phyloP scores from a whole-genome alignment of 2,113 vertebrate genomes.

The Rissa tridactyla region DNA sequence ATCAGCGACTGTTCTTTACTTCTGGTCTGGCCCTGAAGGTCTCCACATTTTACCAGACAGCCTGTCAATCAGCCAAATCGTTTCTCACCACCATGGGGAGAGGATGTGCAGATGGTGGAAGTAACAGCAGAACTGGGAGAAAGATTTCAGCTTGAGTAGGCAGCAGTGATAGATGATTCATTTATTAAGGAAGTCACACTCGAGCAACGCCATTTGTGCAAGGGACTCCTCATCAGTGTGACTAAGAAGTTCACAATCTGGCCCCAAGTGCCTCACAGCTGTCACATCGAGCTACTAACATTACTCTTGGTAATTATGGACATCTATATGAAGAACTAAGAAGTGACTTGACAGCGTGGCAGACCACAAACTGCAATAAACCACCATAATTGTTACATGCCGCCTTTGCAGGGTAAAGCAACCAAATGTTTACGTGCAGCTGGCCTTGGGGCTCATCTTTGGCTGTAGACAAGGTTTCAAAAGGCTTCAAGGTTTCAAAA shows the following conservation, averaged over 20 bases:
- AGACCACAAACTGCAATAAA: neutral
- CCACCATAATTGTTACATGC: rapidly evolving
- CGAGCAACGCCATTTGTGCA: neutral
- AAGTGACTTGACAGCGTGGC: rapidly evolving
- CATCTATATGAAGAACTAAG: neutral
- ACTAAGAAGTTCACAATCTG: conserved; percentile 39
- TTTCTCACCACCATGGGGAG: neutral
- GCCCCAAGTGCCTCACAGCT: neutral
- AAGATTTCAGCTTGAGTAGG: conserved; percentile 39
- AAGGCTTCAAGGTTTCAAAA: neutral
- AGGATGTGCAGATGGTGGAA: conserved; percentile 34
- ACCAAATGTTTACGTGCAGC: neutral
- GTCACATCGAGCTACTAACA: neutral
- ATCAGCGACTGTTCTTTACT: neutral
- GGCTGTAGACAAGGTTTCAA: neutral
- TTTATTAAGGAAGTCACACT: conserved; percentile 43
- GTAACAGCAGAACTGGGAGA: neutral
- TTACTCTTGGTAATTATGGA: neutral
- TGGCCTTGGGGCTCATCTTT: neutral
- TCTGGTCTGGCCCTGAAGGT: neutral
- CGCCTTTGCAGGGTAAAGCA: neutral
- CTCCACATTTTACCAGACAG: neutral
- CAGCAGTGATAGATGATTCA: conserved; percentile 42
- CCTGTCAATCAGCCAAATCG: neutral
- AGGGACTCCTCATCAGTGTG: neutral